A percentile compares a stretch with the other conserved stretches of the same genome.
phyloP scores from a whole-genome alignment of 2,113 vertebrate species.

The Acanthochromis polyacanthus region DNA sequence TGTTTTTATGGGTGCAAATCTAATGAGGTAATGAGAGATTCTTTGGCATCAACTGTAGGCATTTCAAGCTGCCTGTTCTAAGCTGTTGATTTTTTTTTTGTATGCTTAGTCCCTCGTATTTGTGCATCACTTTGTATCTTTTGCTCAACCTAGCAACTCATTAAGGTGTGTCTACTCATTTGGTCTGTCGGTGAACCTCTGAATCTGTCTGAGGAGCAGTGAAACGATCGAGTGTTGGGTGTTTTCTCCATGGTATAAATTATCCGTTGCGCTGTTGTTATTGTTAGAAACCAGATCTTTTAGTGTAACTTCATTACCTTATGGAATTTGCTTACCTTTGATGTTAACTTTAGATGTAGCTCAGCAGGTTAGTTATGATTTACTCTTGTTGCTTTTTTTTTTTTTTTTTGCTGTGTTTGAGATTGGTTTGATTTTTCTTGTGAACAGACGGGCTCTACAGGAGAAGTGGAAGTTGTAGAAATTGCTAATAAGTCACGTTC shows the following conservation, averaged over 20 bases:
- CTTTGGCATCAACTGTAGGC: background rate
- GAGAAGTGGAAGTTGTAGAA: conserved; percentile 24
- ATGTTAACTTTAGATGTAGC: conserved; percentile 7
- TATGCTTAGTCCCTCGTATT: background rate
- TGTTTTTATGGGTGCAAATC: background rate
- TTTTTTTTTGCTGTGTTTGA: background rate
- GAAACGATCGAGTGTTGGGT: background rate
- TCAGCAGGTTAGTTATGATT: background rate
- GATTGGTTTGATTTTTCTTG: conserved; percentile 14
- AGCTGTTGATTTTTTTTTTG: background rate
- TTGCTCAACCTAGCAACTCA: conserved; percentile 6
- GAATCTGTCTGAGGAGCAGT: background rate
- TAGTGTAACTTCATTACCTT: background rate
- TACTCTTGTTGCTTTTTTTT: background rate
- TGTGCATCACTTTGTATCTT: background rate
- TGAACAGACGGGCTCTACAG: conserved; percentile 15
- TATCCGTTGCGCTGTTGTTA: background rate
- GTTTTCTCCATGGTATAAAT: conserved; percentile 12
- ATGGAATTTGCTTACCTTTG: background rate
- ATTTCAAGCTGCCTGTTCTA: background rate
- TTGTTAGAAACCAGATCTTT: background rate
- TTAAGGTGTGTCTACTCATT: background rate
- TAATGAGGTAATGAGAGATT: background rate
- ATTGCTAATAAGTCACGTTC: conserved; percentile 24
- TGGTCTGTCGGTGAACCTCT: background rate